A percentile compares a stretch with the other conserved stretches of the same genome.
Conservation (phyloP, 2,113 vertebrate species). For the Dipodomys ordii region DNA sequence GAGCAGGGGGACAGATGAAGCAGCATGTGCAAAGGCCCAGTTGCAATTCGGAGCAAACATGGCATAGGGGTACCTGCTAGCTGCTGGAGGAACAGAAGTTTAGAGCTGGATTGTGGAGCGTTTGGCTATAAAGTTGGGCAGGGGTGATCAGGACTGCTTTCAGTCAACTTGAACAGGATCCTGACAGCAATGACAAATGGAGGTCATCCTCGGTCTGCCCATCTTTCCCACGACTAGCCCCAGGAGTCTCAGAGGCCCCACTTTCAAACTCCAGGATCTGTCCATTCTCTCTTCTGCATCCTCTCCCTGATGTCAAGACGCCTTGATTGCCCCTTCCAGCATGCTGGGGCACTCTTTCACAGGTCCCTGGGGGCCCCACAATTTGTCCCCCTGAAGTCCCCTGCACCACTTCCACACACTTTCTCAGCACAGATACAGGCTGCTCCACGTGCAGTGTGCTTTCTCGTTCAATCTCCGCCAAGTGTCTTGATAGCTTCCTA, state of each 20-base stretch:
- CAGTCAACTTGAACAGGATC: background rate
- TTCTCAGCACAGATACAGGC: background rate
- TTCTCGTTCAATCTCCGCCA: constrained; percentile 10
- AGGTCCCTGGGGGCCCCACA: background rate
- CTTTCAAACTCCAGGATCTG: background rate
- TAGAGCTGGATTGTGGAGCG: background rate
- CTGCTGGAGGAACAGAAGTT: background rate
- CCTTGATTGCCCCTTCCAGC: background rate
- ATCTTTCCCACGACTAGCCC: background rate
- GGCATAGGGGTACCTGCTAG: too few species aligned
- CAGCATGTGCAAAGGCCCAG: background rate
- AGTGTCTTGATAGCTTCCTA: background rate
- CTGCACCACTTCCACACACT: background rate
- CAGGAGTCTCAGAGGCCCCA: too few species aligned
- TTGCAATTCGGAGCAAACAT: background rate
- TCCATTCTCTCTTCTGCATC: background rate
- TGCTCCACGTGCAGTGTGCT: background rate
- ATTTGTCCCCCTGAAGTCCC: background rate
- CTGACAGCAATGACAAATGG: background rate
- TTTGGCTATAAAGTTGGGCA: background rate
- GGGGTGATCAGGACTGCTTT: background rate
- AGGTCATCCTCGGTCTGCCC: background rate
- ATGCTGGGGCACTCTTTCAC: too few species aligned
- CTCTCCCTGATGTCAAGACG: background rate
- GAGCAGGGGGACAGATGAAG: background rate